A percentile compares a stretch with the other conserved stretches of the same genome.
Evolutionary conservation across 2,797 vertebrate genomes (phyloP).

Genomic region (Dromococcyx pavoninus): DNA sequence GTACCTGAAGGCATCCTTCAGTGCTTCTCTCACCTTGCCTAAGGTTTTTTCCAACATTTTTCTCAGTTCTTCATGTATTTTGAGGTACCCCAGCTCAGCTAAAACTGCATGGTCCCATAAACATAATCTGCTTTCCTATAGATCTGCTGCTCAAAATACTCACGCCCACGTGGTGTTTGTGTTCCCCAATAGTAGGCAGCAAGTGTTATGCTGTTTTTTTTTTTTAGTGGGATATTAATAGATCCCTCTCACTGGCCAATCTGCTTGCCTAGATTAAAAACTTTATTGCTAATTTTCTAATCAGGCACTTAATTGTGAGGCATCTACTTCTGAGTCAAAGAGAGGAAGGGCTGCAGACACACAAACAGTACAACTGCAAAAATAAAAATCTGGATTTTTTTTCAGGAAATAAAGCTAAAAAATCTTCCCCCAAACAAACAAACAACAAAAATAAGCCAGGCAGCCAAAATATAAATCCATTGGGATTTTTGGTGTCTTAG

Average conservation of each 20-base stretch:
- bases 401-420: not conserved
- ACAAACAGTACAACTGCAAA: not conserved
- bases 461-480: not conserved
- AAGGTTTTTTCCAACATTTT: not conserved
- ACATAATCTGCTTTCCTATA: not conserved
- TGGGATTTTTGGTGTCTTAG: not conserved
- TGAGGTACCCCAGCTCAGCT: not conserved
- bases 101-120: fast-evolving
- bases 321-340: not conserved
- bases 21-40: not conserved
- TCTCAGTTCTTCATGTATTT: not conserved
- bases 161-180: not conserved
- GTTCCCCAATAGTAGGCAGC: conserved; percentile 29
- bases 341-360: not conserved
- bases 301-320: not conserved
- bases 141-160: not conserved
- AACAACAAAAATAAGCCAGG: not conserved
- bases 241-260: not conserved
- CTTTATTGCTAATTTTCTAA: conserved; percentile 44
- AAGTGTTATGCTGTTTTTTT: not conserved
- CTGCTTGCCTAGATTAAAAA: not conserved
- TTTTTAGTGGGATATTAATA: conserved; percentile 36
- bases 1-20: not conserved
- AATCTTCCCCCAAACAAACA: not conserved
- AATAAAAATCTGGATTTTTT: not conserved